Evolutionary conservation across 2,113 vertebrate species (phyloP), one percentile per base, ranked within the genome.

Genomic region (Syngnathus typhle): DNA sequence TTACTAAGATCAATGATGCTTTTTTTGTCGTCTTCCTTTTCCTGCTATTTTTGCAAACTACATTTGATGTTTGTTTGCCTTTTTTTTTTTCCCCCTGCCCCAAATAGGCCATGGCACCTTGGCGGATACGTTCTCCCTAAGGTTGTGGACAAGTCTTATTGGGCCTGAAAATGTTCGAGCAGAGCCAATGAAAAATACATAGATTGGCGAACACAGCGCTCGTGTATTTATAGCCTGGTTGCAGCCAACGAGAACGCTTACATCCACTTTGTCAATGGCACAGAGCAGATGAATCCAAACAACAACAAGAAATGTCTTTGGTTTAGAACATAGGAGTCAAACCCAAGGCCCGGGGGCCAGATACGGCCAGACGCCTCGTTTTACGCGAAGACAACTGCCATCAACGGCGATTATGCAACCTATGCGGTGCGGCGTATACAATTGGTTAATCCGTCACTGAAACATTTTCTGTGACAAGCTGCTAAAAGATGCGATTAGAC

Each of bases 381-480:
- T 32, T 32, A 32, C 27, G 27, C 27, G 27, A 32, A 32, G 27
- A 32, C 27, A 32, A 32, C 27, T 32, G 27, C 3, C 27, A 32
- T 3, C 27, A 32, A 32, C 27, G 3, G 27, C 27, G 3, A 32
- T 32, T 32, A 32, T 32, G 27, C 27, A 32, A 32, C 27, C 3
- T 32, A 32, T 32, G 27, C 27, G 27, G 27, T 3, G 27, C 27
- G 2, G 27, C 27, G 65, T 43, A 32, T 64, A 72, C 69, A 80
- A 79, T 68, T 76, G 54, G 65, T 80, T 76, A 78, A 85, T 76
- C 73, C 74, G 60, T 68, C 65, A 84, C 82, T 77, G 64, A 84
- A 78, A 51, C 37, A 12, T 51, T 79, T 77, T 75, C 72, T 67
- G 69, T 70, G 67, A 38, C 66, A 63, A 54, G 21, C 59, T 47